A percentile compares a stretch with the other conserved stretches of the same genome.
Conservation (phyloP, 2,888 invertebrate species). For the Chouioia cunea region DNA sequence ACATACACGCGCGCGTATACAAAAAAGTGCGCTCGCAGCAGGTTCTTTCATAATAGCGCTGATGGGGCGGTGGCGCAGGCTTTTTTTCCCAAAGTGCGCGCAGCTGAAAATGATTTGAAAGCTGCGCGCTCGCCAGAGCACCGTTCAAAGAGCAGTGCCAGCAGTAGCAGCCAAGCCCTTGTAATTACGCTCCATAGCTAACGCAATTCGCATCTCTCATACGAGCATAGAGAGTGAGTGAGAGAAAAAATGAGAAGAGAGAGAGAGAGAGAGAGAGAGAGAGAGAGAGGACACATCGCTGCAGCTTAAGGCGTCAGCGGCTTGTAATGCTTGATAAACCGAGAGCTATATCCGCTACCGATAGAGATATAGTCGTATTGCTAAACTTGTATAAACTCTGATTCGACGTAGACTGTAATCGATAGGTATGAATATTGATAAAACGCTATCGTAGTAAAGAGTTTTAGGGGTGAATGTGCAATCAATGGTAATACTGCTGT, state of each 20-base stretch:
- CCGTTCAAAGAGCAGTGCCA: constrained; percentile 15
- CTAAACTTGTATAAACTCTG: too few relatives aligned
- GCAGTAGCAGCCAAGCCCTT: constrained; percentile 7
- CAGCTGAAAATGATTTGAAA: constrained; percentile 36
- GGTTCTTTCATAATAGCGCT: constrained; percentile 18
- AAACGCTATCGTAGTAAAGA: too few relatives aligned
- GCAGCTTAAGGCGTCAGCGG: constrained; percentile 17
- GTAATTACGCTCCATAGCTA: constrained; percentile 33
- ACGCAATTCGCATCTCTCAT: constrained; percentile 31
- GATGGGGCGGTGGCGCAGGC: background rate
- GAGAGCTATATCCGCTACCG: background rate
- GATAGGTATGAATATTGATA: too few relatives aligned
- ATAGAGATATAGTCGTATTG: too few relatives aligned
- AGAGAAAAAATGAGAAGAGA: background rate
- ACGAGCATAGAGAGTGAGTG: background rate
- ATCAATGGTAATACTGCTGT: too few relatives aligned
- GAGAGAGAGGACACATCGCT: background rate
- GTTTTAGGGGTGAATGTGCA: too few relatives aligned
- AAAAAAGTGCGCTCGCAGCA: constrained; percentile 11
- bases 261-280: background rate
- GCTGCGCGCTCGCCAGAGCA: too few relatives aligned
- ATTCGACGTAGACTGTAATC: too few relatives aligned
- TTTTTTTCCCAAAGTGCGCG: constrained; percentile 30
- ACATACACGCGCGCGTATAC: too few relatives aligned
- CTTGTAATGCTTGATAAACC: constrained; percentile 23